These are phyloP conservation scores for Campoplex capitator DNA, from an alignment of 2,888 invertebrate species.

Conservation along the genomic window DNA sequence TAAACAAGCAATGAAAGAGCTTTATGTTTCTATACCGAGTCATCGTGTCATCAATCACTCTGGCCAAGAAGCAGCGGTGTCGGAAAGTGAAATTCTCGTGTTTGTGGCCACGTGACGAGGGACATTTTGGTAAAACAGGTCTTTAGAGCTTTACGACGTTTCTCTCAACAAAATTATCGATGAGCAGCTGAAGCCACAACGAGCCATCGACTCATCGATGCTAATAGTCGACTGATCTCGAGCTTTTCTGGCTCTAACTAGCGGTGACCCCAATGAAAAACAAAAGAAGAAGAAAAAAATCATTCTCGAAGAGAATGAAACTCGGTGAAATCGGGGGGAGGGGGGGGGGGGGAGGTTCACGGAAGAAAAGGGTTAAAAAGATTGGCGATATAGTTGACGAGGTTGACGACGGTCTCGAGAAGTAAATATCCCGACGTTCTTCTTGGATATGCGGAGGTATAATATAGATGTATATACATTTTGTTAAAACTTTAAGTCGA, in stretches of 20 bases:
- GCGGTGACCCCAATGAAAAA: not conserved
- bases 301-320: not conserved
- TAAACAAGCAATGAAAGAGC: not conserved
- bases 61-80: slow-evolving; percentile 45
- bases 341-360: not conserved
- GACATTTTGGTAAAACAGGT: slow-evolving; percentile 27
- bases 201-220: slow-evolving; percentile 70
- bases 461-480: slow-evolving; percentile 26
- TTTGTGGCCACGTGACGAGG: slow-evolving; percentile 56
- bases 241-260: slow-evolving; percentile 16
- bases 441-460: not conserved
- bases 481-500: slow-evolving; percentile 76
- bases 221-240: slow-evolving; percentile 67
- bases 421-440: slow-evolving; percentile 21
- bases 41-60: slow-evolving; percentile 58
- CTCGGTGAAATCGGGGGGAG: not conserved
- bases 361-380: slow-evolving; percentile 63
- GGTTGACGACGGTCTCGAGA: slow-evolving; percentile 27
- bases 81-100: slow-evolving; percentile 56
- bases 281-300: not conserved
- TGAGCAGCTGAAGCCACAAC: slow-evolving; percentile 70
- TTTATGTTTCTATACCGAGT: slow-evolving; percentile 9
- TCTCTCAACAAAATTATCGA: slow-evolving; percentile 76
- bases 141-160: slow-evolving; percentile 32
- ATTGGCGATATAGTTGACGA: slow-evolving; percentile 24